These are phyloP conservation scores for Antechinus stuartii DNA, from an alignment of 2,113 vertebrate species.

Conservation along the genomic window DNA sequence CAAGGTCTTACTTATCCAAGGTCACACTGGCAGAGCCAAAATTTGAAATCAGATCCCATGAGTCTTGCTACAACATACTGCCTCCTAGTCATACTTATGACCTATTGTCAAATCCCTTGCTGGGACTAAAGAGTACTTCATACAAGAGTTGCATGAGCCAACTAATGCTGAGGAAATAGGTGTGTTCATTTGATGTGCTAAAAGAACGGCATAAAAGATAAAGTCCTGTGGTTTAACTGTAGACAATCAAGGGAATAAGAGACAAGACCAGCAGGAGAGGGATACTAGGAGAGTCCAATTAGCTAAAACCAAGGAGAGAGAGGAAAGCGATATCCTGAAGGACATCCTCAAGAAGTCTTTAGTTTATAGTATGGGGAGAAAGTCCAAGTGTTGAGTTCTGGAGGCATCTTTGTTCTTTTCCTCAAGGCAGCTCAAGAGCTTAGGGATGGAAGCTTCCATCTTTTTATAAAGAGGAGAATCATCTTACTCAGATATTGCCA, in stretches of 20 bases:
- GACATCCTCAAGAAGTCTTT: background rate
- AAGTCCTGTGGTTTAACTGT: background rate
- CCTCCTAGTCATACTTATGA: background rate
- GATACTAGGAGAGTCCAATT: background rate
- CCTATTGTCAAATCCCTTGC: background rate
- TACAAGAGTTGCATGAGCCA: background rate
- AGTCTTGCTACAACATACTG: background rate
- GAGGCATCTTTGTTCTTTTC: background rate
- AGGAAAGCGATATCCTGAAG: background rate
- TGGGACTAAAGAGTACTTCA: background rate
- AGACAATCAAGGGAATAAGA: background rate
- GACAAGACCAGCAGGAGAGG: background rate
- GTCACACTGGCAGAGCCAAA: background rate
- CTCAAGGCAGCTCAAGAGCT: background rate
- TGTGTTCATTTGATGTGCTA: background rate
- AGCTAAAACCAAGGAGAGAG: background rate
- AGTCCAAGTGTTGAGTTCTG: background rate
- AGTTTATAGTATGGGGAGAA: background rate
- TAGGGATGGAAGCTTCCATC: background rate
- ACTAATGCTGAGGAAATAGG: background rate
- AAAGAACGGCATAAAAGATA: background rate
- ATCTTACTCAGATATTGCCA: background rate
- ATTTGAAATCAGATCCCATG: background rate
- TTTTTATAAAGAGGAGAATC: background rate
- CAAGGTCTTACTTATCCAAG: background rate